phyloP scores from a whole-genome alignment of 2,113 vertebrate species.

The Romanogobio albipinnatus region DNA sequence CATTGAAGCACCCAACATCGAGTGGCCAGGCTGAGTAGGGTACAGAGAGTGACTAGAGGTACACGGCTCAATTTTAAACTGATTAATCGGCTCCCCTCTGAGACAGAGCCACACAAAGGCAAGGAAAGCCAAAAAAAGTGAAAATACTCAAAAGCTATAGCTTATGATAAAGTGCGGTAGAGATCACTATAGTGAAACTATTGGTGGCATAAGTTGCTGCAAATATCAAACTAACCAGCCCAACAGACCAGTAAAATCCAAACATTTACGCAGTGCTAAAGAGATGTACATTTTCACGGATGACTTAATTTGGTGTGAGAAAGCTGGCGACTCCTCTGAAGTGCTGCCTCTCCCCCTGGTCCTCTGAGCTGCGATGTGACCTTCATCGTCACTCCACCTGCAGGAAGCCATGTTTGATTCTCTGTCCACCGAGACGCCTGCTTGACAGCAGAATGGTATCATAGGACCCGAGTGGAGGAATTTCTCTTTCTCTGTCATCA shows the following conservation, averaged over 20 bases:
- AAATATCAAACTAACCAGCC: constrained; percentile 24
- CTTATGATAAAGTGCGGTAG: not conserved
- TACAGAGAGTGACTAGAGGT: constrained; percentile 11
- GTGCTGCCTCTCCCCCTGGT: constrained; percentile 63
- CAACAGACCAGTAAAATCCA: constrained; percentile 50
- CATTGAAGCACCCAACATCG: constrained; percentile 58
- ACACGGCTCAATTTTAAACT: constrained; percentile 55
- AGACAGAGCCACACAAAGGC: constrained; percentile 60
- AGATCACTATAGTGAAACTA: constrained; percentile 6
- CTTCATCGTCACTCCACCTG: constrained; percentile 84
- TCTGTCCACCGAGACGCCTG: constrained; percentile 76
- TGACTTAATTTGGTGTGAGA: constrained; percentile 85
- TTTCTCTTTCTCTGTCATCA: constrained; percentile 89
- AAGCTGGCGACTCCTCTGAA: constrained; percentile 71
- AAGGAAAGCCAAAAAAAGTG: constrained; percentile 34
- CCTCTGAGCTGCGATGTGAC: constrained; percentile 78
- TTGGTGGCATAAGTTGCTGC: not conserved
- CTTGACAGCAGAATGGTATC: constrained; percentile 85
- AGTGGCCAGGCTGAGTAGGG: constrained; percentile 19
- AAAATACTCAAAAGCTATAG: constrained; percentile 19
- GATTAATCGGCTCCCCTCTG: constrained; percentile 62
- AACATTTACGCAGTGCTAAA: constrained; percentile 49
- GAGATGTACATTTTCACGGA: constrained; percentile 71
- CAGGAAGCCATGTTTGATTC: constrained; percentile 90
- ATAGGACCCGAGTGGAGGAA: constrained; percentile 83